Evolutionary conservation across 2,888 invertebrate species (phyloP), one percentile per base, ranked within the genome.

Genomic region (Eupithecia tripunctaria): DNA sequence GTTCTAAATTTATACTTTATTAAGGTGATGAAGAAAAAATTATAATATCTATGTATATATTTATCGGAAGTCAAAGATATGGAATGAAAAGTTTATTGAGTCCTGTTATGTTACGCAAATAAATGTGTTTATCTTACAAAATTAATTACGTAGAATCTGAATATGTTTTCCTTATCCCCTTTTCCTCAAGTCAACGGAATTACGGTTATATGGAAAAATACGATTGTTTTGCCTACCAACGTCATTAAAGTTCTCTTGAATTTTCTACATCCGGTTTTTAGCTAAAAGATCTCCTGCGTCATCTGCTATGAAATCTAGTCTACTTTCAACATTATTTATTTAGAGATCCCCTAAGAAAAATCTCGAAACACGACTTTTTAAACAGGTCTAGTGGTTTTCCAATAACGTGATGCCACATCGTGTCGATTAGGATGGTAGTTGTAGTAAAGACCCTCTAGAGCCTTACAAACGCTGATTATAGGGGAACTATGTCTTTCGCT

Each of bases 81-180:
- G 43, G 14, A 3, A 43, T 43, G 18, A 18, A 5, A 4, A 14
- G 21, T 51, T 51, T 21, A 5, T 56, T 25, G 25, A 59, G 29
- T 2, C 2, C 32, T 59, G 32, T 7, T 62, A 51, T 51, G 51
- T 62, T 60, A 15, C 60, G 27, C 18, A 32, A 62, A 29, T 18
- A 32, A 29, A 32, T 15, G 15, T 38, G 32, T 36, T 63, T 14
- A 63, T 36, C 32, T n/a, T 63, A n/a, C 18, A 10, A 21, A 36
- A 63, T 63, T 41, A 63, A 64, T 63, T n/a, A 21, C 0, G 56
- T 41, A 64, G 21, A 36, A 64, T 21, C 21, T 15, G 14, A 29
- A 15, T 4, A 38, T 21, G 68, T 75, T 78, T 73, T 78, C 78
- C 78, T 70, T 64, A 68, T 63, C 43, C 21, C 6, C 27, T 68